Evolutionary conservation across 23 tunicate genomes (phyloP), one percentile per base, ranked within the genome.

Genomic region (Trididemnum clinides): DNA sequence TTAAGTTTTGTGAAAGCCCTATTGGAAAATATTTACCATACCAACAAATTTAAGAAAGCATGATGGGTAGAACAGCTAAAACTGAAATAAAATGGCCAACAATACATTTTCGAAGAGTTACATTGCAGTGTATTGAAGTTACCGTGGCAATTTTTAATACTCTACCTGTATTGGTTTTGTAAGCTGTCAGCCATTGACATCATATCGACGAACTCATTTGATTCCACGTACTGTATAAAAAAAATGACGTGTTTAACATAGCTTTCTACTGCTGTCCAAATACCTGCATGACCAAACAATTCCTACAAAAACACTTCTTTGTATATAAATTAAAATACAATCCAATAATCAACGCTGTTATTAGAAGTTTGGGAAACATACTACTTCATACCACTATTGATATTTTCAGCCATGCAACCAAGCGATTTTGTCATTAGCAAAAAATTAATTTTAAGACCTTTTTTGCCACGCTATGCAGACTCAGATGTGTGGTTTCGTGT

Each of bases 91-190:
- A n/a, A n/a, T n/a, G n/a, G n/a, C n/a, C n/a, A n/a, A n/a, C n/a
- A n/a, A n/a, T n/a, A n/a, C n/a, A n/a, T n/a, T n/a, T n/a, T n/a
- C n/a, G n/a, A 49, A 49, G 15, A 49, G 54, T 49, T 49, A 49
- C 15, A 49, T 49, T 10, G 54, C 15, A 49, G 10, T 49, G 10
- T 49, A 49, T 49, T 49, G 54, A 10, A 10, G 54, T 10, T 49
- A 49, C 10, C n/a, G n/a, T n/a, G n/a, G n/a, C 54, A 44, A 7
- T 44, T 44, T 15, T 44, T 44, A 7, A 7, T 44, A 44, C 28
- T 33, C 25, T 70, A 74, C 81, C 59, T 74, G 28, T 74, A 74
- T 39, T 74, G 58, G 18, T 39, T 74, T 39, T 74, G 81, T 26
- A 74, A 39, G 38, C 34, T 30, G 19, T 39, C 81, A 10, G 23